These are phyloP conservation scores for Ictidomys tridecemlineatus DNA, from an alignment of 2,113 vertebrate genomes.

Conservation along the genomic window DNA sequence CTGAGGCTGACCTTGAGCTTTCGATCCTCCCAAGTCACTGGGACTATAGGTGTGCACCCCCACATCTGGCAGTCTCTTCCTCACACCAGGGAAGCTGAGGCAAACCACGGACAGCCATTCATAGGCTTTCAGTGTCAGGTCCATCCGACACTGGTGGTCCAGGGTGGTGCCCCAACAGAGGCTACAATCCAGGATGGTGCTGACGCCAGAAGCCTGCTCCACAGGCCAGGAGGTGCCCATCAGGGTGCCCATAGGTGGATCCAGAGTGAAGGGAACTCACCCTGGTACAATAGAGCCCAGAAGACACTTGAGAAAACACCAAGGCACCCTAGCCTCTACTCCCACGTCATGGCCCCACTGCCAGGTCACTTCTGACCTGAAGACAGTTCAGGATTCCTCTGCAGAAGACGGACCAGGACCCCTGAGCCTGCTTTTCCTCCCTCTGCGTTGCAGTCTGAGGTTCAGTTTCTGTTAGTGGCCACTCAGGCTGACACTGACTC, in stretches of 20 bases:
- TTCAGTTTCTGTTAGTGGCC: neutral
- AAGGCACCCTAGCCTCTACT: no score
- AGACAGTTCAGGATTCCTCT: neutral
- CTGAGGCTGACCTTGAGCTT: no score
- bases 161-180: no score
- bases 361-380: neutral
- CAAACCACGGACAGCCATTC: neutral
- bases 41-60: no score
- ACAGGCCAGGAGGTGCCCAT: fast-evolving
- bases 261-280: neutral
- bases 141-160: no score
- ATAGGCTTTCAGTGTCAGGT: neutral
- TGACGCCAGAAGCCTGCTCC: neutral
- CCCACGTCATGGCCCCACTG: fast-evolving
- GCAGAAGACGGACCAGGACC: neutral
- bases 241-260: fast-evolving
- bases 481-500: neutral
- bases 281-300: neutral
- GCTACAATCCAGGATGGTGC: fast-evolving
- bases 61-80: neutral
- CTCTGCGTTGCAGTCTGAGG: neutral
- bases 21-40: no score
- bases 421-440: neutral
- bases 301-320: no score
- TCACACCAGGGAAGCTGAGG: neutral